Base-by-base conservation (phyloP, 2,113 vertebrate genomes). In the Limanda limanda region DNA sequence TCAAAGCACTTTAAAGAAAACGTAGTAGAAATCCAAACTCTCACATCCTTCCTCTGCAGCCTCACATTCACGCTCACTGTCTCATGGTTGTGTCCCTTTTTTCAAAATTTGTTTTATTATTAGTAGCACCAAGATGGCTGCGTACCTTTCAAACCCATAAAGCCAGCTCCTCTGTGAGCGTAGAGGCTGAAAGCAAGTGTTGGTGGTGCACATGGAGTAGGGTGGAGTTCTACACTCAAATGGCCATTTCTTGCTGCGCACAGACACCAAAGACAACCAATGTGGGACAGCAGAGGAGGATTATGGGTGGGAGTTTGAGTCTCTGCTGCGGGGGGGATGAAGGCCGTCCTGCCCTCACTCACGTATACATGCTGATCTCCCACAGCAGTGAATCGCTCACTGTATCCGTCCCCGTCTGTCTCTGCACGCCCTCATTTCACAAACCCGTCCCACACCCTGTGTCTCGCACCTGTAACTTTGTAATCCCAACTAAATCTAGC, bases 211-310 rank as follows among this genome's bases (percentile, higher is more conserved):
- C 66, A 74, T 71, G 52, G 23, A 78, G 35, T 55, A 81, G 80
- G 64, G 85, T 87, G 84, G 71, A 79, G 72, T 85, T 88, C 87
- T 92, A 65, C 63, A 78, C 71, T 71, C 51, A 70, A 76, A 74
- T 78, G 72, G 59, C 55, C 61, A 71, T 85, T 79, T 31, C 82
- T 72, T 20, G 61, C 35, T 56, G 13, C 52, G 21, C 40, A 54
- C 61, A 82, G 57, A 68, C 56, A 73, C 8, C 11, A 68, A 60
- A 70, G 65, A 61, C 57, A 58, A 62, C 84, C 85, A 83, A 74
- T 85, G 86, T 79, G 71, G 74, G 78, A 71, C 66, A 79, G 78
- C 62, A 74, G 78, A 80, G 61, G 68, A 78, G 81, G 21, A 56
- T 73, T 31, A 84, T 77, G 79, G 78, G 78, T 74, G 87, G 85